Conservation (phyloP, 1,140 invertebrate species). For the Pogonognathellus flavescens region DNA sequence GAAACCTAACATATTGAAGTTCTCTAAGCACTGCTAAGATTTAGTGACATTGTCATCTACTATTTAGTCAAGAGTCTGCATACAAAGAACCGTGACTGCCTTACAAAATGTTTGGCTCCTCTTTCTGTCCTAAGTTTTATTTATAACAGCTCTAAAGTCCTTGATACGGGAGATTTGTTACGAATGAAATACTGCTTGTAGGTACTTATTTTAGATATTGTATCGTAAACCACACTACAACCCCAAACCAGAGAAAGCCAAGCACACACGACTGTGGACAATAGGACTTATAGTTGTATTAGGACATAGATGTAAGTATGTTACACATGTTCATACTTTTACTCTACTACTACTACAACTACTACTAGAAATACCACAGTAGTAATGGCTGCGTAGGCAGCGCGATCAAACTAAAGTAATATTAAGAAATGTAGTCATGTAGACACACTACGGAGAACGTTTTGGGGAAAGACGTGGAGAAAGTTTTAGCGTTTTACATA, state of each 20-base stretch:
- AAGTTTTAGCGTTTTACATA: slow-evolving; percentile 16
- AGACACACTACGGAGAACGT: background rate
- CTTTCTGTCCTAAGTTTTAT: slow-evolving; percentile 42
- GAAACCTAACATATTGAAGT: slow-evolving; percentile 36
- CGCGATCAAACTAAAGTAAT: slow-evolving; percentile 8
- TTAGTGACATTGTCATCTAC: slow-evolving; percentile 47
- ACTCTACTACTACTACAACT: background rate
- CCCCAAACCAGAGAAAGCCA: slow-evolving; percentile 28
- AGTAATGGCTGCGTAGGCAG: no score
- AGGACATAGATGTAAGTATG: slow-evolving; percentile 12
- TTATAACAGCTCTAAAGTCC: slow-evolving; percentile 46
- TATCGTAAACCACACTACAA: background rate
- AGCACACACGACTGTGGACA: slow-evolving; percentile 47
- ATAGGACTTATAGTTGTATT: slow-evolving; percentile 30
- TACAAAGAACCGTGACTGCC: slow-evolving; percentile 45
- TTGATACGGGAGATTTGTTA: slow-evolving; percentile 46
- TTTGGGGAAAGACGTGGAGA: slow-evolving; percentile 24
- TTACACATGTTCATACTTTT: background rate
- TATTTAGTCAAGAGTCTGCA: slow-evolving; percentile 47
- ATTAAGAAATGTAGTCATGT: background rate
- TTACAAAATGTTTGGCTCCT: slow-evolving; percentile 48
- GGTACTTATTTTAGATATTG: slow-evolving; percentile 26
- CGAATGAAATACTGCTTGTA: slow-evolving; percentile 22
- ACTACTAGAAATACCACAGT: background rate
- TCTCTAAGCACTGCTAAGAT: slow-evolving; percentile 32